These are phyloP conservation scores for Pollimyrus isidori DNA, from an alignment of 2,113 vertebrate species.

Conservation along the genomic window DNA sequence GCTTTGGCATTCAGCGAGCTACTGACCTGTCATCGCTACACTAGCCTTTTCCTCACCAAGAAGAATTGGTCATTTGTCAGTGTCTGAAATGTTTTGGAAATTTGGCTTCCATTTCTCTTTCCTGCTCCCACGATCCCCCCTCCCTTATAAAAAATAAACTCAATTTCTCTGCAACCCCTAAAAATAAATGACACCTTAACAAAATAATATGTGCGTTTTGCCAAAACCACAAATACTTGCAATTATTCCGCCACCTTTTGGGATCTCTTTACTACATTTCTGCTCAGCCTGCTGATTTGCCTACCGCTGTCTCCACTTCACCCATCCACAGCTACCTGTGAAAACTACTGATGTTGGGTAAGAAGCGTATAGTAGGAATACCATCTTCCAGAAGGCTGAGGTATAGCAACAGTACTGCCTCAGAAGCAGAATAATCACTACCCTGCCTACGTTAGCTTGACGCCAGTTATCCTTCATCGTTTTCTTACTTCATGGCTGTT, in stretches of 20 bases:
- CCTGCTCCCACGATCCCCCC: neutral
- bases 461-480: neutral
- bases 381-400: neutral
- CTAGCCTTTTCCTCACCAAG: neutral
- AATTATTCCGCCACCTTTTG: neutral
- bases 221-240: neutral
- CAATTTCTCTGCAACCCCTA: neutral
- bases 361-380: neutral
- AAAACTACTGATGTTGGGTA: neutral
- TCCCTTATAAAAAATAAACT: neutral
- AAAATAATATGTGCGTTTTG: neutral
- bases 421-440: neutral
- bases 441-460: neutral
- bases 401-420: neutral
- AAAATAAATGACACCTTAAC: neutral
- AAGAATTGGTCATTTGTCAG: constrained; percentile 6
- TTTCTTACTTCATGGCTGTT: neutral
- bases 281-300: neutral
- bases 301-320: neutral
- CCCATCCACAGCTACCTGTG: neutral
- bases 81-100: constrained; percentile 11
- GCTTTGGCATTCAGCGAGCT: neutral
- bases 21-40: neutral
- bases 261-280: neutral
- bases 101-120: neutral